Evolutionary conservation across 2,797 vertebrate genomes (phyloP).

Genomic region (Cetoscarus ocellatus): DNA sequence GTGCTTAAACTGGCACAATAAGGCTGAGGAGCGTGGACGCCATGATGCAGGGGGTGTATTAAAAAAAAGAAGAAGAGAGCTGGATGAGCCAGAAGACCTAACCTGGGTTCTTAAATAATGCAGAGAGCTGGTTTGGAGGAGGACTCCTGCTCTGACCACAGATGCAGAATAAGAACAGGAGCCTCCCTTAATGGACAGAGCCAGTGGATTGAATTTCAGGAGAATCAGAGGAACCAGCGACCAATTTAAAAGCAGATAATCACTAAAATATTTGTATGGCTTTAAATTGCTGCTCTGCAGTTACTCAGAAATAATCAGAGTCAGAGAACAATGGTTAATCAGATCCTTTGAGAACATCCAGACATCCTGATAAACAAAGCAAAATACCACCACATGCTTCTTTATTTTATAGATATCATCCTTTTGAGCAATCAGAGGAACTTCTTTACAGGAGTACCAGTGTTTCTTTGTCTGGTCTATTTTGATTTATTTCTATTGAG

Average conservation of each 20-base stretch:
- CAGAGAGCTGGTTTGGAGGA: constrained; percentile 40
- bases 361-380: too few relatives aligned
- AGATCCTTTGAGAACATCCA: too few relatives aligned
- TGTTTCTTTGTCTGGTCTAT: too few relatives aligned
- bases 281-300: constrained; percentile 26
- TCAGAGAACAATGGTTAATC: not conserved
- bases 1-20: too few relatives aligned
- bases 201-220: constrained; percentile 69
- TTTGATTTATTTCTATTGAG: too few relatives aligned
- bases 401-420: too few relatives aligned
- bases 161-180: constrained; percentile 49
- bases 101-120: constrained; percentile 59
- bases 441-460: too few relatives aligned
- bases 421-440: too few relatives aligned
- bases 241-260: constrained; percentile 73
- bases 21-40: not conserved
- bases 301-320: constrained; percentile 28
- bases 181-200: constrained; percentile 58
- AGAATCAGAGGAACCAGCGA: constrained; percentile 46
- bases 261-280: constrained; percentile 66
- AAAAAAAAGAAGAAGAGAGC: constrained; percentile 38
- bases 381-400: too few relatives aligned
- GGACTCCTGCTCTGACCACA: constrained; percentile 32
- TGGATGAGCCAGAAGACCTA: constrained; percentile 53
- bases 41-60: constrained; percentile 12